phyloP scores from a whole-genome alignment of 2,113 vertebrate genomes.

The Centropus unirufus region DNA sequence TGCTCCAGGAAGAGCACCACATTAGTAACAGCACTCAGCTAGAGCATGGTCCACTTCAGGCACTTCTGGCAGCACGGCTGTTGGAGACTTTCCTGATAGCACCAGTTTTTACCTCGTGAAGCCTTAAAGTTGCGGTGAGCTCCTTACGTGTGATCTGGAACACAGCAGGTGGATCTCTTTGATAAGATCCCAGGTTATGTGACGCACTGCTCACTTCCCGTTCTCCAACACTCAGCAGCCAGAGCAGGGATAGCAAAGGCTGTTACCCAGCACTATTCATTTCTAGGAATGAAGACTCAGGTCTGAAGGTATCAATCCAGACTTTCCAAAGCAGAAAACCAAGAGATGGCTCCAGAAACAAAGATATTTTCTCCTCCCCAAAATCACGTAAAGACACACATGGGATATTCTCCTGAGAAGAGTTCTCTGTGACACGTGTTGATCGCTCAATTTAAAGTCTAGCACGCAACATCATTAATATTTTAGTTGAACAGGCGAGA shows the following conservation, averaged over 20 bases:
- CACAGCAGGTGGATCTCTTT: no score
- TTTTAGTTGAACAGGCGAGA: not conserved
- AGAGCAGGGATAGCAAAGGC: not conserved
- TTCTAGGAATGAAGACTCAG: not conserved
- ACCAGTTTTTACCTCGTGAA: not conserved
- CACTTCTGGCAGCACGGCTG: not conserved
- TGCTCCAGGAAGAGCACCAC: not conserved
- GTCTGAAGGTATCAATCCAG: not conserved
- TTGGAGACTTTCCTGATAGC: not conserved
- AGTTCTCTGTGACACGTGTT: not conserved
- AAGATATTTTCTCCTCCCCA: not conserved
- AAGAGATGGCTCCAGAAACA: not conserved
- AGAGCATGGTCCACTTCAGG: accelerated
- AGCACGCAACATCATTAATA: not conserved
- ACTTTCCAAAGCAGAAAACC: not conserved
- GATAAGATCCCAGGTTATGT: not conserved
- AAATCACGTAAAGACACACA: not conserved
- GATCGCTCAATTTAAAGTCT: not conserved
- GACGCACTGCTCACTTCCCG: not conserved
- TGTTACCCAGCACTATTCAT: accelerated
- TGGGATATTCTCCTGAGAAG: not conserved
- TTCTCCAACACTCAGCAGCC: not conserved
- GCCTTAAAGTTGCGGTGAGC: not conserved
- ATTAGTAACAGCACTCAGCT: not conserved
- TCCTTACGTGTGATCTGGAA: not conserved